phyloP scores from a whole-genome alignment of 1,140 invertebrate genomes.

The Sitophilus oryzae region DNA sequence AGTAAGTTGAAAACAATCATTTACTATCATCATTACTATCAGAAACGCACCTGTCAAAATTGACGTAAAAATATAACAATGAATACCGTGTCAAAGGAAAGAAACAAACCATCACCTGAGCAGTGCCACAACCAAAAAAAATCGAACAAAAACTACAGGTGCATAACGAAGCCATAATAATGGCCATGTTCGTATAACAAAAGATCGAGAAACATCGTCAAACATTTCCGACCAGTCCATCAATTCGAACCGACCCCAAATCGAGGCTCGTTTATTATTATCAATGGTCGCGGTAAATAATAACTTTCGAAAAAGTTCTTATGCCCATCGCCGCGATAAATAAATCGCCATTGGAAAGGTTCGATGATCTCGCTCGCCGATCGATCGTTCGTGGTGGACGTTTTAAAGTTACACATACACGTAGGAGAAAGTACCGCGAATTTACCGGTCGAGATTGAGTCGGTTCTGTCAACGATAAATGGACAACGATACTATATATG shows the following conservation, averaged over 20 bases:
- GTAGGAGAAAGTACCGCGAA: slow-evolving; percentile 6
- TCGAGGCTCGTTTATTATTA: background rate
- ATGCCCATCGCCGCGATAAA: background rate
- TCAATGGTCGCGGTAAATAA: slow-evolving; percentile 10
- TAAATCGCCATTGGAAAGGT: slow-evolving; percentile 3
- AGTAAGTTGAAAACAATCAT: too few species aligned
- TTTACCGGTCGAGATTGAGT: background rate
- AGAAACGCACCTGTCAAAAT: too few species aligned
- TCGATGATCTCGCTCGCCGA: background rate
- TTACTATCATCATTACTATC: too few species aligned
- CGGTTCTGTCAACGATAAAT: too few species aligned
- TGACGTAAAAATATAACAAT: too few species aligned
- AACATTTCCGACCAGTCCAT: slow-evolving; percentile 8
- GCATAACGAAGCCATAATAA: slow-evolving; percentile 2
- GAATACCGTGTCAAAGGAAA: too few species aligned
- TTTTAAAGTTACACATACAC: too few species aligned
- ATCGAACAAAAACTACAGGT: background rate
- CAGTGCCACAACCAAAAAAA: too few species aligned
- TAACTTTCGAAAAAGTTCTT: slow-evolving; percentile 9
- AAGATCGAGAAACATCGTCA: background rate
- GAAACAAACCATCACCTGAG: too few species aligned
- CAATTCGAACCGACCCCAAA: slow-evolving; percentile 7
- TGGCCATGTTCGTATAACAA: slow-evolving; percentile 3
- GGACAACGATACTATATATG: too few species aligned
- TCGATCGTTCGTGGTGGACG: slow-evolving; percentile 5